Base-by-base conservation (phyloP, 2,797 vertebrate species). In the Sphaeramia orbicularis region DNA sequence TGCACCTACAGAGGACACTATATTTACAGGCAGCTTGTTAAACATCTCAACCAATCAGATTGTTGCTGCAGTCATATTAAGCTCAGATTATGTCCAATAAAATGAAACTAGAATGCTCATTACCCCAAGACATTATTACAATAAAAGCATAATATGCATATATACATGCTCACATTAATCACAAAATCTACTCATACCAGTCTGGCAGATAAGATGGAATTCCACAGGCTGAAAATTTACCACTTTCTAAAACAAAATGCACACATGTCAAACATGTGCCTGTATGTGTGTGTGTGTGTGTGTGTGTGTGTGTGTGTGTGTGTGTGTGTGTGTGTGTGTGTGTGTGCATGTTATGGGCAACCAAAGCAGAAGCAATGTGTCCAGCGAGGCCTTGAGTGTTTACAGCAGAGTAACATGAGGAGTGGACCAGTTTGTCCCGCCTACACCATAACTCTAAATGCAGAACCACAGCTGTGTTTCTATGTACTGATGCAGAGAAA, bases 361-460 rank as follows among this genome's bases (percentile, higher is more conserved):
- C 57, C 50, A 35, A 64, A 63, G 76, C 65, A 70, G 40, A 52
- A 63, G 56, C 47, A 24, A 75, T 69, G 71, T 74, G 62, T 73
- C 74, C 66, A 61, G 66, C 71, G 62, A 65, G 58, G 76, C 67
- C 73, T 42, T 71, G 79, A 80, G 52, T 85, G 75, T 91, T 91
- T 87, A 87, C 78, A 88, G 70, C 70, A 32, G 27, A 62, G 81
- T 85, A 90, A 88, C 84, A 83, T 80, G 86, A 91, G 87, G 68
- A 82, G 84, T 35, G 42, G 60, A 76, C 55, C 71, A 56, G 59
- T 51, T 48, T 59, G 73, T 71, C 76, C 86, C 64, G 56, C 82
- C 85, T 78, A 71, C 74, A 65, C 62, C 72, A 71, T 80, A 81
- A 85, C 83, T 87, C 89, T 88, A 84, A 91, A 91, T 86, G 80